Evolutionary conservation across 2,888 invertebrate genomes (phyloP).

Genomic region (Mythimna ferrago): DNA sequence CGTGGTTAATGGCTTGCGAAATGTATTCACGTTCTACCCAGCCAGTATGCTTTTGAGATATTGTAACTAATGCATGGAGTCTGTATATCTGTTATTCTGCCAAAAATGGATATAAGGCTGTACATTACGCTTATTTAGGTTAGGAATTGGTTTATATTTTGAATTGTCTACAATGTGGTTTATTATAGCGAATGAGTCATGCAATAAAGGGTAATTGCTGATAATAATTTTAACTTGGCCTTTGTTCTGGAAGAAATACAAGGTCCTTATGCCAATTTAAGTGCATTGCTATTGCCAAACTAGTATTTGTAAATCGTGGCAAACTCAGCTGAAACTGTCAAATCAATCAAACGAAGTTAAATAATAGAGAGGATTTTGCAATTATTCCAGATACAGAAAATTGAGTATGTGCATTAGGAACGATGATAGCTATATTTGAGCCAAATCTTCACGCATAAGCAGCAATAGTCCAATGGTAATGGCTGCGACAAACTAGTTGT

Average conservation of each 20-base stretch:
- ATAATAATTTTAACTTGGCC: constrained; percentile 43
- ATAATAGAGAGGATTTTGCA: not conserved
- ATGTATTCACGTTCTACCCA: constrained; percentile 83
- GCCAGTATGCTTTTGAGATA: constrained; percentile 70
- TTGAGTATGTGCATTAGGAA: not conserved
- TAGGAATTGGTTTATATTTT: constrained; percentile 57
- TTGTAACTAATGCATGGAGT: constrained; percentile 67
- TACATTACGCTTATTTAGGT: constrained; percentile 57
- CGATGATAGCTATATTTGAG: not conserved
- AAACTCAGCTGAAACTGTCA: constrained; percentile 17
- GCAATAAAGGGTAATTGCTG: constrained; percentile 54
- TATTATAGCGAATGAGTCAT: constrained; percentile 54
- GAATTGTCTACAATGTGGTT: constrained; percentile 40
- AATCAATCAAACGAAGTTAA: constrained; percentile 26
- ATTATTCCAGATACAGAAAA: constrained; percentile 1
- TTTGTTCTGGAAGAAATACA: constrained; percentile 40
- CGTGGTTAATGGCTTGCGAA: constrained; percentile 91
- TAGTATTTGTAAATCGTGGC: constrained; percentile 23
- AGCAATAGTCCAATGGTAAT: too few species aligned
- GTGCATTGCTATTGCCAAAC: constrained; percentile 27
- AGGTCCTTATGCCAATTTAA: constrained; percentile 31
- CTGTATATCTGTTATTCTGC: constrained; percentile 64
- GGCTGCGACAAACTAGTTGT: too few species aligned
- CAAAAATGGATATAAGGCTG: constrained; percentile 60
- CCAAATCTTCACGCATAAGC: not conserved